Evolutionary conservation across 1,140 invertebrate genomes (phyloP), one percentile per base, ranked within the genome.

Genomic region (Dinothrombium tinctorium): DNA sequence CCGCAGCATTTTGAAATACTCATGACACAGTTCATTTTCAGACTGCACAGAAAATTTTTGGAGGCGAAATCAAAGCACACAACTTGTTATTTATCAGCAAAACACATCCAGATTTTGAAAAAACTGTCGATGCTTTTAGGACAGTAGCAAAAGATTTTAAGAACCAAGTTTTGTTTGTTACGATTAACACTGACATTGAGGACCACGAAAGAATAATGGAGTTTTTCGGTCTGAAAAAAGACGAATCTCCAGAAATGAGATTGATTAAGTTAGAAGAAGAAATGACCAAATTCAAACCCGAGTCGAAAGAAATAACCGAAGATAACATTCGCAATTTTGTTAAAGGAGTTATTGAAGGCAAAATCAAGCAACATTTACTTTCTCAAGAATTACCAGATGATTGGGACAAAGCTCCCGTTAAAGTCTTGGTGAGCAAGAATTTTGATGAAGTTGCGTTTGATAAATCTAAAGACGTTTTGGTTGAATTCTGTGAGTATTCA

Each of bases 231-330:
- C 76, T 96, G 69, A 86, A 82, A 61, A 77, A 78, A 52, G 73
- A 77, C 15, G 80, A 95, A 53, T 69, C 83, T 9, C 92, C 94
- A 11, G 71, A 79, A 8, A 77, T 92, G 56, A 73, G 94, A 52
- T 64, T 98, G 33, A 96, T 98, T 56, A 74, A 74, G 43, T 62
- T 98, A 35, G 83, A 89, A 60, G 82, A 96, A 53, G 89, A 96
- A 54, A 96, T 98, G 90, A 72, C 75, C 53, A 99, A 98, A 62
- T 99, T 78, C 67, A 95, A 94, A 59, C 92, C 92, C 26, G 68
- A 74, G 38, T 70, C 62, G 25, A 44, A 23, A 28, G 84, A 90
- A 48, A 62, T 95, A 22, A 67, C 64, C 20, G 66, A 69, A 25
- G 77, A 79, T 48, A 69, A 71, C 53, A 65, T 98, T 41, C 68